Base-by-base conservation (phyloP, 2,888 invertebrate genomes). In the Acrobasis repandana region DNA sequence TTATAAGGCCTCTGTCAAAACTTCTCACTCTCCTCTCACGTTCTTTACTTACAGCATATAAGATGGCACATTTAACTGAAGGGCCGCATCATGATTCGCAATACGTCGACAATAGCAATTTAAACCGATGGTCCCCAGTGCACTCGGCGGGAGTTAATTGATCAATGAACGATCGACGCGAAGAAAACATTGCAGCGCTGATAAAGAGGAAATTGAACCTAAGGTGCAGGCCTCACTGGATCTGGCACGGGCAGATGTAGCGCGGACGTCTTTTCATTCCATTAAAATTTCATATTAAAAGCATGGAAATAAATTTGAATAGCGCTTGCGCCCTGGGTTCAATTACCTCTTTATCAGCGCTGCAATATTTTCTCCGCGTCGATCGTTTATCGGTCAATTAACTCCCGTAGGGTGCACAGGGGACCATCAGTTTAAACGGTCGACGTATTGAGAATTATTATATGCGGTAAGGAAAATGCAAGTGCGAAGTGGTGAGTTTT, bases 161-260 rank as follows among this genome's bases (percentile, higher is more conserved):
- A 43, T 43, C 43, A 14, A 11, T 43, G 3, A 43, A 43, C 43
- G 43, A 43, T 43, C 43, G 43, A n/a, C 11, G 14, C 14, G 43
- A 10, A 28, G 28, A n/a, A 43, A 43, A 38, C 38, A 38, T 38
- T 38, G 38, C 11, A 11, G 10, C 14, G 10, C 14, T 14, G 11
- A 43, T 43, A n/a, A 10, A 43, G 43, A n/a, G 43, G 43, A 43
- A 43, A 43, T 43, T 43, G 43, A 43, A 43, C 43, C n/a, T n/a
- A n/a, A n/a, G n/a, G n/a, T n/a, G n/a, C 6, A 4, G 28, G 28
- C 28, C 28, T 28, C 28, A 28, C 8, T 28, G 8, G 28, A 28
- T 28, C 28, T n/a, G n/a, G n/a, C n/a, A 6, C 28, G 28, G 28
- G 28, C 28, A 28, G 28, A 28, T 8, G 28, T 28, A 8, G 28